Percentiles rank a stretch among this genome's conserved stretches.
Conservation (phyloP, 2,888 invertebrate species). For the Aquatica leii region DNA sequence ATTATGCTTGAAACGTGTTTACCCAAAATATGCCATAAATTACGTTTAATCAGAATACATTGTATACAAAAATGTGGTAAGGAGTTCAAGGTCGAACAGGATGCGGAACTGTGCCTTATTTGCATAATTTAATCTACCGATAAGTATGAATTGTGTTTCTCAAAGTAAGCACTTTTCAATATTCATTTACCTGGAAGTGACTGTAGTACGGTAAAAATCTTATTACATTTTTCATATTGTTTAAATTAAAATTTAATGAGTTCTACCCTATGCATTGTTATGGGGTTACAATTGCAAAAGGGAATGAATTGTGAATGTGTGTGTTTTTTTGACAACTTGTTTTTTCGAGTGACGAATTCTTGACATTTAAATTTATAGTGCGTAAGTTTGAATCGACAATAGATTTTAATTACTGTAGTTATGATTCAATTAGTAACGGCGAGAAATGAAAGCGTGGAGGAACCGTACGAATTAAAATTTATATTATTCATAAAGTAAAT, state of each 20-base stretch:
- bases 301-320: conserved; percentile 22
- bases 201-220: too few species aligned
- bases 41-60: too few species aligned
- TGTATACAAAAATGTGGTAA: too few species aligned
- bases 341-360: conserved; percentile 27
- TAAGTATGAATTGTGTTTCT: too few species aligned
- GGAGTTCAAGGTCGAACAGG: too few species aligned
- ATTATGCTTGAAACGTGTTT: too few species aligned
- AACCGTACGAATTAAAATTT: conserved; percentile 21
- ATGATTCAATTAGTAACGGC: conserved; percentile 31
- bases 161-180: too few species aligned
- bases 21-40: too few species aligned
- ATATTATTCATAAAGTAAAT: conserved; percentile 49
- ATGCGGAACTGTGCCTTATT: too few species aligned
- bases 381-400: conserved; percentile 24
- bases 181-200: too few species aligned
- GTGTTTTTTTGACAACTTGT: conserved; percentile 21
- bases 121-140: too few species aligned
- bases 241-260: conserved; percentile 6
- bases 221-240: neutral
- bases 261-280: neutral
- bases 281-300: conserved; percentile 17
- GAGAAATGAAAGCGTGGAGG: conserved; percentile 12
- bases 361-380: conserved; percentile 37
- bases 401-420: conserved; percentile 32